Evolutionary conservation across 2,797 vertebrate species (phyloP), one percentile per base, ranked within the genome.

Genomic region (Amblyopsis hoosieri): DNA sequence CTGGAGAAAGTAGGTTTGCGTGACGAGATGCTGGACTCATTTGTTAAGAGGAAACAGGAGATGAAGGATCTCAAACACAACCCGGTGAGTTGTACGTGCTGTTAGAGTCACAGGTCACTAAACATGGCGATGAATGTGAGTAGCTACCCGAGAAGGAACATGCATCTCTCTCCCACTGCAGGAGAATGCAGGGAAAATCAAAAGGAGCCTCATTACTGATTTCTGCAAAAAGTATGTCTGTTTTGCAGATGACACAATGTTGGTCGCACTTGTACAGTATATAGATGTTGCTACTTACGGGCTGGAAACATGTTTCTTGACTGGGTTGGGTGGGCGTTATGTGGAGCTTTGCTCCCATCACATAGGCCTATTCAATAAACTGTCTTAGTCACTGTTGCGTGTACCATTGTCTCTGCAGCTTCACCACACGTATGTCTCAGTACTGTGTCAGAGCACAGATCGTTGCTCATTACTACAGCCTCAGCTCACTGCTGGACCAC

Each of bases 1-100:
- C 73, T 93, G 75, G 90, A 93, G 82, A 94, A 94, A 84, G n/a
- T 47, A 9, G 79, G 80, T 37, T 76, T 85, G 19, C 2, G 48
- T 57, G 92, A 93, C 5, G 57, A 71, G 68, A 94, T 92, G 93
- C 83, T 94, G 75, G 90, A 89, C 1, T 19, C 62, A 8, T 94
- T 93, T 78, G 62, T 89, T 80, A 67, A 76, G 72, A 91, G 78
- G 82, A 94, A 85, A 69, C 81, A 85, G 76, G 68, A 60, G 1
- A 19, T 64, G 77, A 81, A 76, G 14, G 78, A 84, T 23, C 55
- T 72, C 2, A 72, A 81, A 62, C 85, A 89, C 85, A 91, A 63
- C 58, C 54, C 75, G 1, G 86, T 94, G 83, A 92, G 91, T 87
- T 58, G 49, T 12, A 29, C 14, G 12, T 6, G 13, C 49, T 11